phyloP scores from a whole-genome alignment of 2,113 vertebrate species.

The Onychostoma macrolepis region DNA sequence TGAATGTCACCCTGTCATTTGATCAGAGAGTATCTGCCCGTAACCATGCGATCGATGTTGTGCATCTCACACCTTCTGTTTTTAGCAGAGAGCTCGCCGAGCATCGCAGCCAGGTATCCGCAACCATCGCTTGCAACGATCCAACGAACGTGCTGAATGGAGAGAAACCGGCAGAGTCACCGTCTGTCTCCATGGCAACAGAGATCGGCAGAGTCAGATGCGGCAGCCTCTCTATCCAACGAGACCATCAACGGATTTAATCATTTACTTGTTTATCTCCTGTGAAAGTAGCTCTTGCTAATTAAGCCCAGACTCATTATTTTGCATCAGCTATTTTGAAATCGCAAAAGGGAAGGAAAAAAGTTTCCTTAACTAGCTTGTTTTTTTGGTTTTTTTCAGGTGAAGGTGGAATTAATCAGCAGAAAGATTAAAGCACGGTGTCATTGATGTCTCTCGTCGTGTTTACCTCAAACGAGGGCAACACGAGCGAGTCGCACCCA shows the following conservation, averaged over 20 bases:
- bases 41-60: constrained; percentile 33
- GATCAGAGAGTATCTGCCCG: constrained; percentile 50
- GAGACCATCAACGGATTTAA: constrained; percentile 58
- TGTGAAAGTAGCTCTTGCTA: constrained; percentile 58
- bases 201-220: constrained; percentile 46
- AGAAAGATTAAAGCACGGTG: constrained; percentile 55
- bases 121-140: constrained; percentile 49
- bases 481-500: neutral
- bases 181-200: constrained; percentile 63
- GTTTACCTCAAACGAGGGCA: constrained; percentile 43
- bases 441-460: constrained; percentile 44
- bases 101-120: constrained; percentile 42
- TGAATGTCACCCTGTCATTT: constrained; percentile 55
- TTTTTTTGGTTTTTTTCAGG: constrained; percentile 50
- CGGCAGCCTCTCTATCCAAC: constrained; percentile 46
- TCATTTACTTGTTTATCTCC: constrained; percentile 62
- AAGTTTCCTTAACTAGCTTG: constrained; percentile 52
- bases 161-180: constrained; percentile 46
- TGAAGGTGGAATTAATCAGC: constrained; percentile 60
- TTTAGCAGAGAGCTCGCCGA: neutral
- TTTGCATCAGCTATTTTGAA: constrained; percentile 60
- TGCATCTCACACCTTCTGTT: constrained; percentile 34
- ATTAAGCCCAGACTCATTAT: constrained; percentile 65
- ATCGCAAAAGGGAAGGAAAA: constrained; percentile 25
- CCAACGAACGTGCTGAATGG: constrained; percentile 52